phyloP scores from a whole-genome alignment of 2,113 vertebrate species.

The Chrysemys picta region DNA sequence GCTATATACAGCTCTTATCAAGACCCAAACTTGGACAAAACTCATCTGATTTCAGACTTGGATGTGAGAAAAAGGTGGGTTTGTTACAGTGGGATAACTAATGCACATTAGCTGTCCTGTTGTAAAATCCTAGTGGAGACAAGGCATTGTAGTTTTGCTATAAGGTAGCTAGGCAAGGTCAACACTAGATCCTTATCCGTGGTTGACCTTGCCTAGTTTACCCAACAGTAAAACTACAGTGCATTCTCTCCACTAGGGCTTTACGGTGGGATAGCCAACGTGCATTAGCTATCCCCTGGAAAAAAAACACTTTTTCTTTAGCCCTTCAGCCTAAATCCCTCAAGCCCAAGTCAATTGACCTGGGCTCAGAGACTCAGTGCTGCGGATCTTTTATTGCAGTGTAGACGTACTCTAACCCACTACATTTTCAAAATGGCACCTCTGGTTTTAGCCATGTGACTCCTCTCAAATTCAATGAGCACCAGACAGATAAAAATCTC shows the following conservation, averaged over 20 bases:
- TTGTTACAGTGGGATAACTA: too few species aligned
- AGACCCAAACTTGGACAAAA: too few species aligned
- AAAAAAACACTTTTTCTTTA: background rate
- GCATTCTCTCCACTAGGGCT: background rate
- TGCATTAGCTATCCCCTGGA: background rate
- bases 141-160: too few species aligned
- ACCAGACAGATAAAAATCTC: background rate
- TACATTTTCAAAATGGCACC: background rate
- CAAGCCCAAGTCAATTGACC: background rate
- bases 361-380: background rate
- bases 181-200: too few species aligned
- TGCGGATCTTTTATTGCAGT: background rate
- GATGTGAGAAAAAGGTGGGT: too few species aligned
- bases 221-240: background rate
- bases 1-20: too few species aligned
- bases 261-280: background rate
- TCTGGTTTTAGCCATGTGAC: background rate
- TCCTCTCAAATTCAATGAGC: background rate
- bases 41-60: too few species aligned
- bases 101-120: too few species aligned
- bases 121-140: too few species aligned
- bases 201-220: too few species aligned
- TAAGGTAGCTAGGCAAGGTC: too few species aligned
- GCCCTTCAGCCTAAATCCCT: background rate
- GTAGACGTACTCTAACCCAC: background rate